phyloP scores from a whole-genome alignment of 1,140 invertebrate genomes.

The Triops longicaudatus region DNA sequence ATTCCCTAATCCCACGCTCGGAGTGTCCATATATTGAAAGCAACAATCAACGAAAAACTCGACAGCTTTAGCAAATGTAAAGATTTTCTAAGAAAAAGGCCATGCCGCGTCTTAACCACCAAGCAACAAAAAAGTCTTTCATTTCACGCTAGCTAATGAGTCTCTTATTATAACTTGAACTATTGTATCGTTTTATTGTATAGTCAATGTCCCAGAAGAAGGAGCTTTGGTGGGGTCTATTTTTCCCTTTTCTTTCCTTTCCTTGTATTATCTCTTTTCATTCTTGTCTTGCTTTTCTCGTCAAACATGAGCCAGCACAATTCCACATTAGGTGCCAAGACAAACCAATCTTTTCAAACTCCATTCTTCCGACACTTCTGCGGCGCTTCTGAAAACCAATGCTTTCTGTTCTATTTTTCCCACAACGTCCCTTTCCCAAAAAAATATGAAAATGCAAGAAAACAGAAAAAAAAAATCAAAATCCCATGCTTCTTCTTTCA shows the following conservation, averaged over 20 bases:
- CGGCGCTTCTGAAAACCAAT: neutral
- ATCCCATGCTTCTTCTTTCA: too few relatives aligned
- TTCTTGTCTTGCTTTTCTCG: neutral
- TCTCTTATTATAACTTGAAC: conserved; percentile 8
- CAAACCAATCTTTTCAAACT: neutral
- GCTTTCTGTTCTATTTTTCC: too few relatives aligned
- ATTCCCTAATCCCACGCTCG: too few relatives aligned
- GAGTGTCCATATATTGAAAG: too few relatives aligned
- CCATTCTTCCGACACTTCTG: neutral
- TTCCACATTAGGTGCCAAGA: conserved; percentile 1
- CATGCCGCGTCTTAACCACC: too few relatives aligned
- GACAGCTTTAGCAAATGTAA: too few relatives aligned
- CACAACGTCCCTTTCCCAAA: too few relatives aligned
- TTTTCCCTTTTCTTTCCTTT: neutral
- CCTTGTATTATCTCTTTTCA: neutral
- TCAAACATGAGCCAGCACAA: conserved; percentile 14
- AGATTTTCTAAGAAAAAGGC: too few relatives aligned
- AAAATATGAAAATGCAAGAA: too few relatives aligned
- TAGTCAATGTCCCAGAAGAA: neutral
- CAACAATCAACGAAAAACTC: too few relatives aligned
- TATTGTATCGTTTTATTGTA: conserved; percentile 9
- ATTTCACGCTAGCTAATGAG: conserved; percentile 15
- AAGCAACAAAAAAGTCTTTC: neutral
- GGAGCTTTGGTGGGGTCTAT: neutral
- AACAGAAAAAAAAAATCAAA: too few relatives aligned